Percentiles rank a stretch among this genome's conserved stretches.
Evolutionary conservation across 2,888 invertebrate genomes (phyloP).

Genomic region (Megaustenia siamemsis): DNA sequence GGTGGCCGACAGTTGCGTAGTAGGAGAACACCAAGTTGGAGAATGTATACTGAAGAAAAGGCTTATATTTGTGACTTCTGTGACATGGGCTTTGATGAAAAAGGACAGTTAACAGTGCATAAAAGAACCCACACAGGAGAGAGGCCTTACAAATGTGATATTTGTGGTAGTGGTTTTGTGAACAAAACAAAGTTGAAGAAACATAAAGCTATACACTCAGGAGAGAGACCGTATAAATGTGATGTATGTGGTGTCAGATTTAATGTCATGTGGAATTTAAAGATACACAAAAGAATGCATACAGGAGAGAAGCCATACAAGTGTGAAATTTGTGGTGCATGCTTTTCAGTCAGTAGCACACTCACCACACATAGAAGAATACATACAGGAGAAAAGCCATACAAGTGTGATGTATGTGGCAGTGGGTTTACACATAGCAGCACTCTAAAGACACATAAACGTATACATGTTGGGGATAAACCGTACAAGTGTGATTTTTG

Average conservation of each 20-base stretch:
- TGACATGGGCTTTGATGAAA: neutral
- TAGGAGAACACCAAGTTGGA: neutral
- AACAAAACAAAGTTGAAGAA: neutral
- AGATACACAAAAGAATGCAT: conserved; percentile 18
- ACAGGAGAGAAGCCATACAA: conserved; percentile 22
- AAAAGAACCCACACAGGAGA: conserved; percentile 7
- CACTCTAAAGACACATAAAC: neutral
- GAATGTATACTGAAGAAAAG: neutral
- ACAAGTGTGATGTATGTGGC: conserved; percentile 19
- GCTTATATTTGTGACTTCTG: neutral
- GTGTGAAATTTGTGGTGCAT: conserved; percentile 19
- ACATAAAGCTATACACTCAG: neutral
- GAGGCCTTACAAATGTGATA: neutral
- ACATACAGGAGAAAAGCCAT: conserved; percentile 24
- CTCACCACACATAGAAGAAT: conserved; percentile 12
- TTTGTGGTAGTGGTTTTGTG: neutral
- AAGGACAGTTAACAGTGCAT: neutral
- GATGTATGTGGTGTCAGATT: neutral
- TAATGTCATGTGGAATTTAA: neutral
- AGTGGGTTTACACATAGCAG: conserved; percentile 9
- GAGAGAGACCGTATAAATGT: neutral
- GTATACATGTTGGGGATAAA: neutral
- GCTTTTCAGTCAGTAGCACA: neutral
- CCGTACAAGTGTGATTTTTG: conserved; percentile 16
- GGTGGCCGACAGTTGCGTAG: neutral